Conservation (phyloP, 2,888 invertebrate genomes). For the Blera fallax region DNA sequence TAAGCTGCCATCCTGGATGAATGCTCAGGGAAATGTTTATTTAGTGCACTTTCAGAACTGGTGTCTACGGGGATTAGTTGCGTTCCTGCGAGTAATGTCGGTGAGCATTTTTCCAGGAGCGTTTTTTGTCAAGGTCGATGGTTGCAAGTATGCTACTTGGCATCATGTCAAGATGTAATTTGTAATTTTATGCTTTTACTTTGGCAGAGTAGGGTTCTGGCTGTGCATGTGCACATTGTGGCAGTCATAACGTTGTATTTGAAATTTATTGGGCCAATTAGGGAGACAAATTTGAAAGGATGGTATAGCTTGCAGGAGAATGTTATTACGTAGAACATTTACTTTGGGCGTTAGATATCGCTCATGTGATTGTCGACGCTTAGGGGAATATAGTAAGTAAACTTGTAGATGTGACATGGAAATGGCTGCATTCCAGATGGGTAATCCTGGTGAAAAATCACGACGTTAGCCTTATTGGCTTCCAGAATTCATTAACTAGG, state of each 20-base stretch:
- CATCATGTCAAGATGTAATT: slow-evolving; percentile 56
- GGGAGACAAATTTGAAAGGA: slow-evolving; percentile 27
- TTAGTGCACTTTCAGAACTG: slow-evolving; percentile 4
- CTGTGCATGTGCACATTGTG: background rate
- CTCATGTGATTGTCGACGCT: background rate
- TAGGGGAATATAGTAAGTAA: too few species aligned
- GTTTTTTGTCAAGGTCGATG: slow-evolving; percentile 26
- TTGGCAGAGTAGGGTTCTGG: slow-evolving; percentile 15
- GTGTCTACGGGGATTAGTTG: slow-evolving; percentile 22
- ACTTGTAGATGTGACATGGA: too few species aligned
- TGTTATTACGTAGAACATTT: background rate
- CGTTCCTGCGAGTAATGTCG: slow-evolving; percentile 6
- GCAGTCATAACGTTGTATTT: slow-evolving; percentile 16
- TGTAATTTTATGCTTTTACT: slow-evolving; percentile 35
- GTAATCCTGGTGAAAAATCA: too few species aligned
- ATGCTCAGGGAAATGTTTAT: background rate
- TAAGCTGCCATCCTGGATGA: background rate
- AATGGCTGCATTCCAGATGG: too few species aligned
- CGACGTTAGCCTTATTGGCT: too few species aligned
- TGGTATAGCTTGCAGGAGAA: slow-evolving; percentile 1
- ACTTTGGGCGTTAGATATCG: background rate
- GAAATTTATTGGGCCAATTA: slow-evolving; percentile 57
- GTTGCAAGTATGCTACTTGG: slow-evolving; percentile 36
- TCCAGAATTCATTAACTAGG: too few species aligned
- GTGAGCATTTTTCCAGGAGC: background rate